Conservation (phyloP, 2,113 vertebrate species). For the Rhombomys opimus region DNA sequence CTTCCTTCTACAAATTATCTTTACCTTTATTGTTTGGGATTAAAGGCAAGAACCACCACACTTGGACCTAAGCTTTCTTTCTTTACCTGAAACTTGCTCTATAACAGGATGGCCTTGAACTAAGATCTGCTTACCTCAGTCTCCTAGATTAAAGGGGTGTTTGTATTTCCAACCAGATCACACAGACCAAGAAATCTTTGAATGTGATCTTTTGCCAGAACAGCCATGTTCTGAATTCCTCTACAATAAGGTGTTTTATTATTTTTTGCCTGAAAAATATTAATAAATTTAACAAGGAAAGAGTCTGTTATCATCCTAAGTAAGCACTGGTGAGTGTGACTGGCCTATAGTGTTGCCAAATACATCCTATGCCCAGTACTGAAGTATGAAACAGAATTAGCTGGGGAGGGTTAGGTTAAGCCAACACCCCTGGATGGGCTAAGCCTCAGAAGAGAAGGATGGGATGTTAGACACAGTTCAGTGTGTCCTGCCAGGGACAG, state of each 20-base stretch:
- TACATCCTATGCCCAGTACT: neutral
- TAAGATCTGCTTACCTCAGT: too few species aligned
- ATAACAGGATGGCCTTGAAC: too few species aligned
- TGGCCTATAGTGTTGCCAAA: neutral
- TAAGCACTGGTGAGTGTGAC: constrained; percentile 2
- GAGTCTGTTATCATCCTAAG: neutral
- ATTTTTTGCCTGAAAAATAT: constrained; percentile 21
- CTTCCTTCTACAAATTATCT: too few species aligned
- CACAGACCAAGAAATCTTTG: too few species aligned
- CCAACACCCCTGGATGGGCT: neutral
- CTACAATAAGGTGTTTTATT: neutral
- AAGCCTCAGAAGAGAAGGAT: neutral
- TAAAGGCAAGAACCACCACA: too few species aligned
- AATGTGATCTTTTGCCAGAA: too few species aligned
- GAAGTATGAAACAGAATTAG: neutral
- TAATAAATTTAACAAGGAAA: constrained; percentile 21
- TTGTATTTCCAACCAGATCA: too few species aligned
- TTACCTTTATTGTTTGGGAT: too few species aligned
- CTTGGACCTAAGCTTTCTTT: too few species aligned
- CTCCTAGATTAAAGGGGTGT: too few species aligned
- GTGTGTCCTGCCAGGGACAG: neutral
- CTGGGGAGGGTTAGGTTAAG: neutral
- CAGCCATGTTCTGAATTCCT: too few species aligned
- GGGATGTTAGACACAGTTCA: neutral
- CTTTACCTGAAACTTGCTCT: too few species aligned